Percentiles rank a stretch among this genome's conserved stretches.
Evolutionary conservation across 2,888 invertebrate genomes (phyloP).

Genomic region (Caradrina clavipalpis): DNA sequence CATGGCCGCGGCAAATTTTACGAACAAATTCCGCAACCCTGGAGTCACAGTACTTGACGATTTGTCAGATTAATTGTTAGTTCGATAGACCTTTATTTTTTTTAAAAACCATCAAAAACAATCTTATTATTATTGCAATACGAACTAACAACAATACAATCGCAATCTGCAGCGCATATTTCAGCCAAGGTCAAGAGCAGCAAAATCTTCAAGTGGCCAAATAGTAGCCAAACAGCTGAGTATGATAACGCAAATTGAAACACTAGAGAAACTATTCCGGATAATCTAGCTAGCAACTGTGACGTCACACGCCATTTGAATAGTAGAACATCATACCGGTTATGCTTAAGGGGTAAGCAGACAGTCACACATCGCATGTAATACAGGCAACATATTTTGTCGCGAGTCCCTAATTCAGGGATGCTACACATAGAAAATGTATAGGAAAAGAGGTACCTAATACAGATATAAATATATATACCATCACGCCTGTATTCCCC

Average conservation of each 20-base stretch:
- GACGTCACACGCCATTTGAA: slow-evolving; percentile 44
- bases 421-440: no score
- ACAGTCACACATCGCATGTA: neutral
- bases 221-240: slow-evolving; percentile 24
- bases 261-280: slow-evolving; percentile 38
- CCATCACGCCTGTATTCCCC: no score
- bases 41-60: no score
- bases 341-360: neutral
- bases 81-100: no score
- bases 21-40: no score
- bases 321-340: neutral
- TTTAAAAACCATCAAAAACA: no score
- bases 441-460: no score
- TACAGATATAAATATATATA: no score
- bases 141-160: neutral
- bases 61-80: no score
- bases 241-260: slow-evolving; percentile 64
- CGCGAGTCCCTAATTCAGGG: no score
- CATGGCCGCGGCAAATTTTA: no score
- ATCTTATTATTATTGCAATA: neutral
- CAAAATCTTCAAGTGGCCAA: slow-evolving; percentile 36
- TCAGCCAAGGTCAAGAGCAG: slow-evolving; percentile 39
- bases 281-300: slow-evolving; percentile 34
- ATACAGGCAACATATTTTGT: no score
- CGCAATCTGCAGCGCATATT: slow-evolving; percentile 9